These are phyloP conservation scores for Drosophila kanekoi DNA, from an alignment of 2,888 invertebrate species.

Conservation along the genomic window DNA sequence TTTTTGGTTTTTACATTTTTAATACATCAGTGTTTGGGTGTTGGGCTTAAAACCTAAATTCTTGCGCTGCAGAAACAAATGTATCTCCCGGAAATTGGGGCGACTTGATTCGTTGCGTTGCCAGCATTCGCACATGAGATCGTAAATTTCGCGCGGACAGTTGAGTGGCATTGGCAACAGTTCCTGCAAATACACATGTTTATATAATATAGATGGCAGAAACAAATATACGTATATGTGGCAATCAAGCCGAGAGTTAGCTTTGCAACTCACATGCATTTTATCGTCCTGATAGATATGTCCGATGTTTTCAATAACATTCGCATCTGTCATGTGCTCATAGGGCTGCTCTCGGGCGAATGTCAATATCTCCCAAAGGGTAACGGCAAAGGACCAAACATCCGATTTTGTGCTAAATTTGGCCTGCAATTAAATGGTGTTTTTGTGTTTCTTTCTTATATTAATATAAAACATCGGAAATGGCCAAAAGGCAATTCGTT, in stretches of 20 bases:
- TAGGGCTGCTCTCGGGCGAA: constrained; percentile 94
- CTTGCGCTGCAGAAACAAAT: constrained; percentile 92
- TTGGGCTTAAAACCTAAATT: constrained; percentile 87
- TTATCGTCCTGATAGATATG: constrained; percentile 91
- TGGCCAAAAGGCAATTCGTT: constrained; percentile 41
- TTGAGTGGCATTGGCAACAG: constrained; percentile 90
- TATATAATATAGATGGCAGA: neutral
- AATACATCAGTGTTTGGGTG: constrained; percentile 80
- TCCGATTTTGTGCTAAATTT: constrained; percentile 93
- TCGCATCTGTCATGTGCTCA: constrained; percentile 91
- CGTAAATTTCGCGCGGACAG: constrained; percentile 94
- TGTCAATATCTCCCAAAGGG: constrained; percentile 94
- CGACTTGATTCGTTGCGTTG: constrained; percentile 91
- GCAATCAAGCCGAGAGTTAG: too few relatives aligned
- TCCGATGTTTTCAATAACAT: constrained; percentile 93
- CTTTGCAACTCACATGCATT: constrained; percentile 87
- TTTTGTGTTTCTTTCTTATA: constrained; percentile 6
- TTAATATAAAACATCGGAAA: constrained; percentile 10
- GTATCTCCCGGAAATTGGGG: constrained; percentile 93
- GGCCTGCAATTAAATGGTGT: constrained; percentile 86
- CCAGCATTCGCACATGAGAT: constrained; percentile 95
- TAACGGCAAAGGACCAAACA: constrained; percentile 95
- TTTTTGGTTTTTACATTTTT: constrained; percentile 24
- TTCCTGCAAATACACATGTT: constrained; percentile 81
- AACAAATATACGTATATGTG: neutral